Conservation (phyloP, 2,888 invertebrate genomes). For the Oscheius onirici region DNA sequence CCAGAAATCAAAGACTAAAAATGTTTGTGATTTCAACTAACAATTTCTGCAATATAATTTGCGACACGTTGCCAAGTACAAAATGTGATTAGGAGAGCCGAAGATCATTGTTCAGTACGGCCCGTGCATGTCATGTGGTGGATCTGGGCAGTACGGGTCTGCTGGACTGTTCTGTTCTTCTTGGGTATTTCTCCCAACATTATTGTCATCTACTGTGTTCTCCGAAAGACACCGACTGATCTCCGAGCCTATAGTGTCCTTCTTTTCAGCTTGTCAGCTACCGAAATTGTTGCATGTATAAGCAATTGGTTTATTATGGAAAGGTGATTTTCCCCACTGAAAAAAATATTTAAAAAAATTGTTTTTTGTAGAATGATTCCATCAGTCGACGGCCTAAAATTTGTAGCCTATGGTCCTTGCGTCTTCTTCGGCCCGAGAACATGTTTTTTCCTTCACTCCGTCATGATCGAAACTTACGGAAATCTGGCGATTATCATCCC, state of each 20-base stretch:
- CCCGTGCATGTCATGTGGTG: too few relatives aligned
- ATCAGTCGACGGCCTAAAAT: background rate
- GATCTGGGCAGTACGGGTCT: background rate
- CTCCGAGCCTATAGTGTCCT: background rate
- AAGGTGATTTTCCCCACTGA: too few relatives aligned
- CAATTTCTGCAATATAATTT: too few relatives aligned
- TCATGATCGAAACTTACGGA: constrained; percentile 9
- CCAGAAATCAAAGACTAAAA: too few relatives aligned
- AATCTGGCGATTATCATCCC: background rate
- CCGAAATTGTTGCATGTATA: background rate
- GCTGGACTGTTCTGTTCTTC: background rate
- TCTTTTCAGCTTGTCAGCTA: background rate
- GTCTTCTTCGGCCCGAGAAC: background rate
- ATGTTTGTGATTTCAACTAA: too few relatives aligned
- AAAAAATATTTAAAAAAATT: too few relatives aligned
- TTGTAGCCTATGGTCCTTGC: constrained; percentile 9
- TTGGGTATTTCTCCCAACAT: background rate
- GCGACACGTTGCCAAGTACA: too few relatives aligned
- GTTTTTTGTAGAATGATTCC: constrained; percentile 1
- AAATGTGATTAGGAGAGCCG: too few relatives aligned
- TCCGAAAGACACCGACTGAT: background rate
- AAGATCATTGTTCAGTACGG: too few relatives aligned
- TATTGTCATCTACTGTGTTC: constrained; percentile 8
- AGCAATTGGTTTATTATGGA: constrained; percentile 14
- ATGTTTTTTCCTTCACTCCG: constrained; percentile 3